These are phyloP conservation scores for Saturnia japonica DNA, from an alignment of 2,888 invertebrate genomes.

Conservation along the genomic window DNA sequence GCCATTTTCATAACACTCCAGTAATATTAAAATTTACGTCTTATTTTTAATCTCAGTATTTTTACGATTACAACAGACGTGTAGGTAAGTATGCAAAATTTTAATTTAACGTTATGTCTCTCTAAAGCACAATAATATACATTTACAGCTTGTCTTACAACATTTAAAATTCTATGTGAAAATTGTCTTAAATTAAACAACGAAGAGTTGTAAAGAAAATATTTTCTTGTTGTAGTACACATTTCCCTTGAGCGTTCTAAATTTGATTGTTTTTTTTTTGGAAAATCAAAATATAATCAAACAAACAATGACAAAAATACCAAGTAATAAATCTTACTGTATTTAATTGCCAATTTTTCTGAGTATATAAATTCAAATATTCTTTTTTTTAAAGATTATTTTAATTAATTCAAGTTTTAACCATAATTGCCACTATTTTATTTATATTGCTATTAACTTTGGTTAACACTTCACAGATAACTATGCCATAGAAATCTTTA, in stretches of 20 bases:
- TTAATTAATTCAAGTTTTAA: neutral
- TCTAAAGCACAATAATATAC: constrained; percentile 2
- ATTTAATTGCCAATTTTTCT: no score
- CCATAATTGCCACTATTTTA: neutral
- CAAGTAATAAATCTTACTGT: no score
- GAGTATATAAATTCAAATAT: no score
- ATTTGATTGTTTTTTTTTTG: neutral
- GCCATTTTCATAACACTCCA: neutral
- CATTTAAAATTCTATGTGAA: constrained; percentile 19
- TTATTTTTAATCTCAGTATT: constrained; percentile 1
- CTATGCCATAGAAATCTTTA: neutral
- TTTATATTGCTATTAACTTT: neutral
- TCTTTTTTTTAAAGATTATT: neutral
- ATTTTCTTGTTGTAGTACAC: neutral
- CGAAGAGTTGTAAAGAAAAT: neutral
- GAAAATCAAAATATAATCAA: neutral
- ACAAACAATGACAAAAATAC: neutral
- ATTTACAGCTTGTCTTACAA: constrained; percentile 8
- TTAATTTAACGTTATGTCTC: constrained; percentile 10
- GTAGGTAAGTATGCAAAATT: neutral
- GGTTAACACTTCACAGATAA: no score
- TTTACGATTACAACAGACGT: neutral
- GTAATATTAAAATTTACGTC: neutral
- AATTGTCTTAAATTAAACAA: constrained; percentile 16
- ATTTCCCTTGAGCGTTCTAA: neutral